Percentiles rank a stretch among this genome's conserved stretches.
These are phyloP conservation scores for Lagorchestes hirsutus DNA, from an alignment of 2,797 vertebrate species.

Conservation along the genomic window DNA sequence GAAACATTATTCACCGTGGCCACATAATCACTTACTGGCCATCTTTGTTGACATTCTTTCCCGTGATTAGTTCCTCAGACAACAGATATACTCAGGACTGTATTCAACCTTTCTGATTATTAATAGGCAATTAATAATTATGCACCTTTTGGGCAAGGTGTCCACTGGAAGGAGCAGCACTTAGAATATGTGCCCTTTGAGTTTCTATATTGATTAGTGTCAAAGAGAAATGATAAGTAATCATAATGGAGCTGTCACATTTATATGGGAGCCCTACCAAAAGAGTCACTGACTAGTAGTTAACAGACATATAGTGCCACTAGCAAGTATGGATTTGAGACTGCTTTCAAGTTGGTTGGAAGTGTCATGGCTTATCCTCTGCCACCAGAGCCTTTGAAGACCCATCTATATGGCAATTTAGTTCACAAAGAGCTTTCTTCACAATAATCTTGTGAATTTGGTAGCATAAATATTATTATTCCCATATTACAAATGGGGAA, in stretches of 20 bases:
- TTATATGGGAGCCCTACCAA: background rate
- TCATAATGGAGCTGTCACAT: background rate
- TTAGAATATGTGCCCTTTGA: background rate
- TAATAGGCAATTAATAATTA: background rate
- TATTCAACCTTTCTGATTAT: background rate
- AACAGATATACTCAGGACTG: background rate
- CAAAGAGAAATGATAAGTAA: slow-evolving; percentile 19
- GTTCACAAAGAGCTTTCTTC: background rate
- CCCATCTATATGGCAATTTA: background rate
- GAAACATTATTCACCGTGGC: background rate
- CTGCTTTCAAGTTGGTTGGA: background rate
- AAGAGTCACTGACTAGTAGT: background rate
- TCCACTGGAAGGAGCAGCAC: background rate
- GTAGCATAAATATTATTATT: background rate
- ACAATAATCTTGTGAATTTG: background rate
- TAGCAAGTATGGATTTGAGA: background rate
- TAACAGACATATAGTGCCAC: background rate
- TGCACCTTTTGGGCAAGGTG: background rate
- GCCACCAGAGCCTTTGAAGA: background rate
- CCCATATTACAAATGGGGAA: background rate
- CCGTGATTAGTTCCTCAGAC: background rate
- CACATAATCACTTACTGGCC: background rate
- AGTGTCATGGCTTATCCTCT: background rate
- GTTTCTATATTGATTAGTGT: background rate
- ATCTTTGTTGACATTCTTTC: background rate